Evolutionary conservation across 2,113 vertebrate genomes (phyloP), one percentile per base, ranked within the genome.

Genomic region (Ictidomys tridecemlineatus): DNA sequence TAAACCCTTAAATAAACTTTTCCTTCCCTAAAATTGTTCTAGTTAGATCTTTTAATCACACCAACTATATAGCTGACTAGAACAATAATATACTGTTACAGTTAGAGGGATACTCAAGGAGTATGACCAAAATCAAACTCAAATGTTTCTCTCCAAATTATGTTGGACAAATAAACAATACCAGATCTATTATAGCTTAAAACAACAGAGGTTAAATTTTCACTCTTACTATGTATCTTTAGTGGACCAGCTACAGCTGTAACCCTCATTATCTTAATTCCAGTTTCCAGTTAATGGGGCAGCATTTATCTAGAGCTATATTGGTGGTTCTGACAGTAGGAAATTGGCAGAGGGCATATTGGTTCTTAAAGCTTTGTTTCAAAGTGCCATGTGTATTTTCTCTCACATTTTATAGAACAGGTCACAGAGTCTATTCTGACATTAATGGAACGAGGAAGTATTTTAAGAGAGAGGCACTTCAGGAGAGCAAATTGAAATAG

Each of bases 341-440:
- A 78, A 78, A 92, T 73, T 67, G 67, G 13, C 78, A 85, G 61
- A 85, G 8, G 30, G 17, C n/a, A 70, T 56, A 2, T 2, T 82
- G 69, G 18, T 28, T 80, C 48, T 85, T 85, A 84, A 85, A 48
- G 20, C n/a, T 85, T 86, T 65, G n/a, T 65, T 87, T 7, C 28
- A 91, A 74, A 85, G 24, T 63, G 11, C 4, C n/a, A 39, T 30
- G 12, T 83, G 51, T 67, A 78, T 56, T 94, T 69, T 42, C 39
- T 70, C 51, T 92, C 20, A 85, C n/a, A 73, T 73, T 94, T 61
- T 67, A 80, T 51, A 56, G 2, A 65, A 51, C 5, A 79, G 22
- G 77, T 94, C 77, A 74, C 22, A 85, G 56, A 88, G 26, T 88
- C 34, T 93, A 56, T n/a, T 69, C 8, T 84, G 53, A 84, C 63